phyloP scores from a whole-genome alignment of 2,888 invertebrate species.

The Xestia ashworthii region DNA sequence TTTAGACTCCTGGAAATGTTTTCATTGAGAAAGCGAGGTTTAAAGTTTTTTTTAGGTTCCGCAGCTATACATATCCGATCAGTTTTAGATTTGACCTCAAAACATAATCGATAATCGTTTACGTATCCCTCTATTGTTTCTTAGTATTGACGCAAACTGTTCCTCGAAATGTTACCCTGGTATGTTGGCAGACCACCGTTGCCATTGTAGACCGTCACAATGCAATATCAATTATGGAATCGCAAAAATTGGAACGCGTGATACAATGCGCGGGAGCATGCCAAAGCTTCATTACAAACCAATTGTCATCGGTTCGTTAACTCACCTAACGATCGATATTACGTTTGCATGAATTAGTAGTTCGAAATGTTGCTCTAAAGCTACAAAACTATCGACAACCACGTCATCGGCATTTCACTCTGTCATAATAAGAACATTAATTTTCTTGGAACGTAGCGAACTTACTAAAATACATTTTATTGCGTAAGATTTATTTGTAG shows the following conservation, averaged over 20 bases:
- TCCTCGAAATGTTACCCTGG: constrained; percentile 45
- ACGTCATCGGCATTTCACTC: constrained; percentile 37
- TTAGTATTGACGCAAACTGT: constrained; percentile 58
- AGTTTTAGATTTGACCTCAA: constrained; percentile 23
- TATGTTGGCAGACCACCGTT: constrained; percentile 65
- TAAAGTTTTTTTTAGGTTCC: not conserved
- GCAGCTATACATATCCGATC: not conserved
- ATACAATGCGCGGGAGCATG: constrained; percentile 77
- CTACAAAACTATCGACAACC: constrained; percentile 33
- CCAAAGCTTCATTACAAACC: constrained; percentile 74
- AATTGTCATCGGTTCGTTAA: constrained; percentile 66
- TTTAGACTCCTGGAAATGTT: constrained; percentile 8
- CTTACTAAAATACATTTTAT: constrained; percentile 59
- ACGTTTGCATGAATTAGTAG: constrained; percentile 47
- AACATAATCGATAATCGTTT: constrained; percentile 5
- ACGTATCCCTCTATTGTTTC: constrained; percentile 60
- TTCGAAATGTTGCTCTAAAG: constrained; percentile 27
- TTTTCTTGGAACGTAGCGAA: constrained; percentile 44
- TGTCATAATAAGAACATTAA: constrained; percentile 54
- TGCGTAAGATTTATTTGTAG: constrained; percentile 49
- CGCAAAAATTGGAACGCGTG: constrained; percentile 74
- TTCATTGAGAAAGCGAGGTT: not conserved
- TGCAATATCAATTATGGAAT: constrained; percentile 69
- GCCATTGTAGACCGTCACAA: constrained; percentile 64
- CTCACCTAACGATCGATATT: constrained; percentile 57